A percentile compares a stretch with the other conserved stretches of the same genome.
These are phyloP conservation scores for Plemyria rubiginata DNA, from an alignment of 2,888 invertebrate genomes.

Conservation along the genomic window DNA sequence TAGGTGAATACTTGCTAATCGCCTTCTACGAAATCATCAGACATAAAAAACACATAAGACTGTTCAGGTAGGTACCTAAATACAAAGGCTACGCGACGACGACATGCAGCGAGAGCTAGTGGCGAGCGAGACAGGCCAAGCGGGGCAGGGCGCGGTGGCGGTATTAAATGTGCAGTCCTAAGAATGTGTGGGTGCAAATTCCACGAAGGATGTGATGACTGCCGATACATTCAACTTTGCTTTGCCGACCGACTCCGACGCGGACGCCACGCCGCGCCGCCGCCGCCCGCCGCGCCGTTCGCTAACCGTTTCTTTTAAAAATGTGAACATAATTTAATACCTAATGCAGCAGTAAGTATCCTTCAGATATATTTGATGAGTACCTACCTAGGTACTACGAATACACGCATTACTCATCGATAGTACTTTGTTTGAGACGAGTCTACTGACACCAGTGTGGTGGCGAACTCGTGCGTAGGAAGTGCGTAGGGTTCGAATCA, in stretches of 20 bases:
- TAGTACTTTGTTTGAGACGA: too few relatives aligned
- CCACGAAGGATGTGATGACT: constrained; percentile 75
- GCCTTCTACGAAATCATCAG: constrained; percentile 51
- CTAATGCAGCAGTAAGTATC: not conserved
- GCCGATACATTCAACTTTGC: constrained; percentile 68
- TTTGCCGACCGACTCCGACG: constrained; percentile 50
- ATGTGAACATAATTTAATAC: constrained; percentile 34
- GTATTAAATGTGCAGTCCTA: constrained; percentile 52
- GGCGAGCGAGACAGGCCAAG: constrained; percentile 1
- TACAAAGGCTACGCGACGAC: constrained; percentile 31
- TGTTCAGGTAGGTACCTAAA: too few relatives aligned
- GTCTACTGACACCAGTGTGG: too few relatives aligned
- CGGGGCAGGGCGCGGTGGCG: constrained; percentile 45
- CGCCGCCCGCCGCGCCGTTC: constrained; percentile 33
- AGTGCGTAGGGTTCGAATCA: too few relatives aligned
- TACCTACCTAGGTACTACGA: too few relatives aligned
- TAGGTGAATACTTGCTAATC: too few relatives aligned
- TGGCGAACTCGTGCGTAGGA: too few relatives aligned
- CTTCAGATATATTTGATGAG: not conserved
- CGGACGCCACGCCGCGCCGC: not conserved
- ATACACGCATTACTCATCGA: too few relatives aligned
- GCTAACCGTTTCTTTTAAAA: constrained; percentile 65
- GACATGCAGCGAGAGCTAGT: constrained; percentile 20
- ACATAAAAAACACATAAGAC: not conserved
- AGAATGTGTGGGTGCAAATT: constrained; percentile 77